phyloP scores from a whole-genome alignment of 2,888 invertebrate species.

The Spicauda simplicius region DNA sequence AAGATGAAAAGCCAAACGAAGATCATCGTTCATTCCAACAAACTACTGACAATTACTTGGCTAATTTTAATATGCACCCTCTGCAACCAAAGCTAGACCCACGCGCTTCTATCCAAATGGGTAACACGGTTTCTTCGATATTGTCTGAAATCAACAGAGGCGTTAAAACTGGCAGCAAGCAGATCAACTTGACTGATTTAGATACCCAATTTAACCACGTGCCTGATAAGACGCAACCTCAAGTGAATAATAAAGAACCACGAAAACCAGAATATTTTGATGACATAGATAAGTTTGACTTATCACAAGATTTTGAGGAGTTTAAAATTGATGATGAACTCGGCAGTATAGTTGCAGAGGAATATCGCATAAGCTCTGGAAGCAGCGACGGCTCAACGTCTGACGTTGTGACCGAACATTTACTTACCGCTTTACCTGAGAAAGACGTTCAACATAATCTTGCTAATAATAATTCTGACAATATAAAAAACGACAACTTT shows the following conservation, averaged over 20 bases:
- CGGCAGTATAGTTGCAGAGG: conserved; percentile 77
- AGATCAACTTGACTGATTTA: conserved; percentile 75
- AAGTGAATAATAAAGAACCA: conserved; percentile 58
- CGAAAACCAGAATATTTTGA: conserved; percentile 79
- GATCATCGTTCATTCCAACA: conserved; percentile 68
- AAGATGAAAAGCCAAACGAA: conserved; percentile 79
- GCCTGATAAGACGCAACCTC: conserved; percentile 58
- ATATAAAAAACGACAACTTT: conserved; percentile 62
- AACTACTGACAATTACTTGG: conserved; percentile 69
- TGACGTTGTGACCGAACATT: conserved; percentile 74
- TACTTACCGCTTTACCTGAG: conserved; percentile 68
- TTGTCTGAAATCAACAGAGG: conserved; percentile 85
- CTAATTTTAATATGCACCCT: conserved; percentile 72
- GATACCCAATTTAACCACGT: conserved; percentile 75
- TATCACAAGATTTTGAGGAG: conserved; percentile 91
- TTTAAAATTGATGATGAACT: conserved; percentile 91
- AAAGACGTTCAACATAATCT: conserved; percentile 57
- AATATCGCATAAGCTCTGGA: conserved; percentile 81
- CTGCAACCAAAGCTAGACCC: conserved; percentile 77
- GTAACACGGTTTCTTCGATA: conserved; percentile 86
- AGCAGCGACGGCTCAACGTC: conserved; percentile 79
- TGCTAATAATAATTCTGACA: conserved; percentile 53
- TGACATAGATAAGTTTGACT: conserved; percentile 86
- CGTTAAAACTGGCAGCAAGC: conserved; percentile 73
- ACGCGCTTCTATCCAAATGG: conserved; percentile 85